Base-by-base conservation (phyloP, 2,797 vertebrate species). In the Echiichthys vipera region DNA sequence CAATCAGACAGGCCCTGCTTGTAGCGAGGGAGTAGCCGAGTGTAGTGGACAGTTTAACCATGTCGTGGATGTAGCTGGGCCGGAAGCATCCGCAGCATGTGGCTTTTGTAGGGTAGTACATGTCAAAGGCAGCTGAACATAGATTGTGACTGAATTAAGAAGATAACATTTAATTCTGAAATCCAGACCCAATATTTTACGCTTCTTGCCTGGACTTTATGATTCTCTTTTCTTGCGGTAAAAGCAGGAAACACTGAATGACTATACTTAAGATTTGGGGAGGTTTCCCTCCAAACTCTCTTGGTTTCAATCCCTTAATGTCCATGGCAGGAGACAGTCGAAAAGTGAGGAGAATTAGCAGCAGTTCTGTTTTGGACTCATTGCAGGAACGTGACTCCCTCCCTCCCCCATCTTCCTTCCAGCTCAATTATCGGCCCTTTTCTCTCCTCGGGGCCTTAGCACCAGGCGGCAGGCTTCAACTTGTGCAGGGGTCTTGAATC, bases 401-500 rank as follows among this genome's bases (percentile, higher is more conserved):
- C 68, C 84, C 65, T 78, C 68, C 61, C 68, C n/a, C n/a, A n/a
- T n/a, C n/a, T 80, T 81, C 55, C 74, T 80, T 76, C 49, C 42
- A 80, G 54, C 67, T 91, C 89, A 92, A 66, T 88, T 87, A 86
- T 81, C 54, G 42, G 50, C 71, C 83, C 72, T 57, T 74, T 74
- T 65, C 55, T 25, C 74, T 85, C 71, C 88, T 79, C 75, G 18
- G 91, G 93, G 89, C 86, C 80, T 80, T 43, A 71, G 72, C 72
- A 40, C 32, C 76, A 76, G 90, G 84, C 90, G 93, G 94, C 96
- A 96, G 93, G 96, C 91, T 95, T 92, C 90, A 94, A 95, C 96
- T 94, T 96, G 96, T 93, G 92, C 89, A 93, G 88, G 92, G 91
- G 83, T 90, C 91, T 95, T 95, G 90, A 95, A 96, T 95, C 93